Evolutionary conservation across 1,140 invertebrate species (phyloP), one percentile per base, ranked within the genome.

Genomic region (Lepidotrigona ventralis): DNA sequence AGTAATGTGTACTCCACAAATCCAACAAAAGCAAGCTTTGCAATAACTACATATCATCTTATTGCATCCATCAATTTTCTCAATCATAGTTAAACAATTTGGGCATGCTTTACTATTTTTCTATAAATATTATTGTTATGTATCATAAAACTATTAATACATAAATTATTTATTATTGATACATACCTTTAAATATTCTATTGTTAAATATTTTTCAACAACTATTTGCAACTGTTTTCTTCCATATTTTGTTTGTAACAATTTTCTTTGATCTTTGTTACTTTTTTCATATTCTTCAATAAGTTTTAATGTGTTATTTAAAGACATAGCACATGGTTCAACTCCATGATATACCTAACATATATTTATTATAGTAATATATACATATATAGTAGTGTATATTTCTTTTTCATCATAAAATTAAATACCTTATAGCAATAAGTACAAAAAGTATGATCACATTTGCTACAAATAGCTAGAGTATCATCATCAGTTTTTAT

Each of bases 401-500:
- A 58, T 58, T 58, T 33, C 11, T 29, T 33, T 66, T 76, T 76
- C 17, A 46, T 68, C 12, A 51, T 46, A 64, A 51, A 56, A 54
- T 76, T 26, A 5, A 77, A 2, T 11, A 95, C 94, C 88, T 95
- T 94, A 84, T 94, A 93, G 89, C 96, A 97, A 46, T 94, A 89
- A 17, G 93, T 88, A 88, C 96, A 97, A 91, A 96, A 97, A 21
- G 93, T 94, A 90, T 95, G 95, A 6, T 91, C 84, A 89, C 96
- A 97, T 11, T 87, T 85, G 2, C 93, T 91, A 91, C 96, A 97
- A 8, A 85, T 90, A 0, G 94, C 95, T 79, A 96, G 92, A 54
- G 92, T 94, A 63, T 94, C 94, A 23, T 87, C 79, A 5, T 2
- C 0, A 74, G 95, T 93, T 56, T 94, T 91, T 21, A 95, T 88